Percentiles rank a stretch among this genome's conserved stretches.
Conservation (phyloP, 1,140 invertebrate species). For the Octopus sinensis region DNA sequence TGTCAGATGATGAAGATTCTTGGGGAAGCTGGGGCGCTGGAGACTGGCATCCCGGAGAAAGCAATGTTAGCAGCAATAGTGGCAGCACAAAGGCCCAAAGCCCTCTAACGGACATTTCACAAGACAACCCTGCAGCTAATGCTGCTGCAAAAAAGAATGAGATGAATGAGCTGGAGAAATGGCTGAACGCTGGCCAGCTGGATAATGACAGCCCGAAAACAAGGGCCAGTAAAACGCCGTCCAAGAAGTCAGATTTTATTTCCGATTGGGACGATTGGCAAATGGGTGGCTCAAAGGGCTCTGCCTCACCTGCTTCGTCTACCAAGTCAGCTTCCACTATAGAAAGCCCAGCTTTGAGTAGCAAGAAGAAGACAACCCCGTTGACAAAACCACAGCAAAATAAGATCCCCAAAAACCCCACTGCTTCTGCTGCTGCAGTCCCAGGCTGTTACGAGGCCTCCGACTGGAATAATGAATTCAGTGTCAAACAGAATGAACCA, state of each 20-base stretch:
- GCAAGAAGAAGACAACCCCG: conserved; percentile 32
- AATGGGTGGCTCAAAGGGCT: conserved; percentile 23
- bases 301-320: conserved; percentile 23
- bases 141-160: conserved; percentile 30
- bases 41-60: conserved; percentile 28
- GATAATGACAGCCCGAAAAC: conserved; percentile 14
- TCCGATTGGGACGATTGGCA: conserved; percentile 39
- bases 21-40: conserved; percentile 40
- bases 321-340: conserved; percentile 1
- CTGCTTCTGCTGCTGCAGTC: not conserved
- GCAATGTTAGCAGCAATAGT: not conserved
- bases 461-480: conserved; percentile 42
- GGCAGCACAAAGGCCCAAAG: conserved; percentile 4
- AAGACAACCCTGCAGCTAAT: conserved; percentile 23
- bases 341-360: conserved; percentile 19
- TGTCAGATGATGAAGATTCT: conserved; percentile 47
- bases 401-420: conserved; percentile 36
- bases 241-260: conserved; percentile 30
- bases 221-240: conserved; percentile 22
- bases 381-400: conserved; percentile 26
- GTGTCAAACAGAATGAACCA: conserved; percentile 46
- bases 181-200: conserved; percentile 41
- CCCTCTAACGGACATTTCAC: conserved; percentile 20
- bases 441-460: conserved; percentile 19
- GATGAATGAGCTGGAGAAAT: conserved; percentile 42